Conservation (phyloP, 2,113 vertebrate genomes). For the Lethenteron reissneri region DNA sequence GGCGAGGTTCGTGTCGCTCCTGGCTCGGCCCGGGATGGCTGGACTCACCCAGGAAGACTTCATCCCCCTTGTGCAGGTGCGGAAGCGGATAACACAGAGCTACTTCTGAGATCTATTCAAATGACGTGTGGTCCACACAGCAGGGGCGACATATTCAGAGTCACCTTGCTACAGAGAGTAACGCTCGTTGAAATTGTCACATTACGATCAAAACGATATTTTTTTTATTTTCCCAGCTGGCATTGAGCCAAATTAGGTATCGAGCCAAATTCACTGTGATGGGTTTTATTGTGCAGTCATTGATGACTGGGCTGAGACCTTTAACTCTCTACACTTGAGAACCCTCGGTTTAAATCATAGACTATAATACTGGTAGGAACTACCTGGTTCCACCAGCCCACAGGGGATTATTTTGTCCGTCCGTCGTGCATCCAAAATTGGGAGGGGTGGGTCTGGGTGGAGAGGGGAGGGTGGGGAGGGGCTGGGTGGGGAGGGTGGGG, state of each 20-base stretch:
- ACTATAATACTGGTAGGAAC: no score
- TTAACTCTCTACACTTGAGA: no score
- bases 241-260: slow-evolving; percentile 16
- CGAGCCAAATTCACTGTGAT: slow-evolving; percentile 8
- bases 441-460: no score
- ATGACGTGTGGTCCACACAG: background rate
- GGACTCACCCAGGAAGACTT: slow-evolving; percentile 84
- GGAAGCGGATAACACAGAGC: slow-evolving; percentile 2
- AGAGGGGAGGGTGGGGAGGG: no score
- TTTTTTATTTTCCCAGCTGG: background rate
- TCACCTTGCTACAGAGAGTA: slow-evolving; percentile 7
- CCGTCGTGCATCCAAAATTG: no score
- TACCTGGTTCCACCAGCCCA: no score
- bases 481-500: no score
- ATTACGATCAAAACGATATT: background rate
- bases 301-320: no score
- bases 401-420: no score
- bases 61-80: slow-evolving; percentile 77
- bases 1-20: slow-evolving; percentile 54
- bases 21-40: slow-evolving; percentile 54
- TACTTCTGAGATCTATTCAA: background rate
- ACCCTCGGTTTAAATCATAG: no score
- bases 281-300: no score
- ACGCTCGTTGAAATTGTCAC: slow-evolving; percentile 1
- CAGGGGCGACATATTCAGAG: background rate